Evolutionary conservation across 1,140 invertebrate species (phyloP).

Genomic region (Chelonus insularis): DNA sequence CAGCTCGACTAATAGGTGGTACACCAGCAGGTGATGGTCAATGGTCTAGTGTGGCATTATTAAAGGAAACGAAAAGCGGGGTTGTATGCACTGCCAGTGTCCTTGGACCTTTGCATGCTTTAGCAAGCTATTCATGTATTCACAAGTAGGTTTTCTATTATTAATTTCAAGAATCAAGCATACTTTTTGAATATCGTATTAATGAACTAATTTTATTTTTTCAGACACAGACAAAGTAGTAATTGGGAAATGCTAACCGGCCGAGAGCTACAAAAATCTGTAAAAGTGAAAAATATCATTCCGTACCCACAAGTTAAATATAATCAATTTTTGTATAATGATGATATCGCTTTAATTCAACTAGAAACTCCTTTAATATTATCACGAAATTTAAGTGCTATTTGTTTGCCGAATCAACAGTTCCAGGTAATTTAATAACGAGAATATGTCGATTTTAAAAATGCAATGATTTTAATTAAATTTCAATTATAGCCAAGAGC

Average conservation of each 20-base stretch:
- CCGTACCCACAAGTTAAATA: constrained; percentile 67
- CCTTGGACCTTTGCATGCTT: constrained; percentile 63
- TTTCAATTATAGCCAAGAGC: constrained; percentile 59
- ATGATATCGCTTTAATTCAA: constrained; percentile 64
- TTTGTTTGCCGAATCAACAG: constrained; percentile 61
- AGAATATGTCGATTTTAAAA: constrained; percentile 1
- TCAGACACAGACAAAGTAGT: constrained; percentile 50
- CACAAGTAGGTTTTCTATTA: constrained; percentile 47
- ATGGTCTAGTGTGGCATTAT: constrained; percentile 63
- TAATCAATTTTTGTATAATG: constrained; percentile 64
- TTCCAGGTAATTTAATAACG: constrained; percentile 48
- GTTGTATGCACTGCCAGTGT: constrained; percentile 64
- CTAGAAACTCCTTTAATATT: constrained; percentile 61
- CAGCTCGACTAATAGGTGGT: constrained; percentile 60
- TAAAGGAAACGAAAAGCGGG: constrained; percentile 61
- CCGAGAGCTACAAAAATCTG: constrained; percentile 48
- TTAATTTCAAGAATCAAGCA: neutral
- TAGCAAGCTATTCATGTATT: constrained; percentile 65
- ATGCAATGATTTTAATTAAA: constrained; percentile 15
- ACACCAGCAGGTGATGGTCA: constrained; percentile 58
- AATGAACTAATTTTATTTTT: constrained; percentile 19
- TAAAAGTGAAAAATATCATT: constrained; percentile 57
- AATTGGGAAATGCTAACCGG: constrained; percentile 58
- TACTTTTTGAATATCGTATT: too few species aligned
- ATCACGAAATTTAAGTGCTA: constrained; percentile 61